These are phyloP conservation scores for Tetragonula carbonaria DNA, from an alignment of 2,888 invertebrate genomes.

Conservation along the genomic window DNA sequence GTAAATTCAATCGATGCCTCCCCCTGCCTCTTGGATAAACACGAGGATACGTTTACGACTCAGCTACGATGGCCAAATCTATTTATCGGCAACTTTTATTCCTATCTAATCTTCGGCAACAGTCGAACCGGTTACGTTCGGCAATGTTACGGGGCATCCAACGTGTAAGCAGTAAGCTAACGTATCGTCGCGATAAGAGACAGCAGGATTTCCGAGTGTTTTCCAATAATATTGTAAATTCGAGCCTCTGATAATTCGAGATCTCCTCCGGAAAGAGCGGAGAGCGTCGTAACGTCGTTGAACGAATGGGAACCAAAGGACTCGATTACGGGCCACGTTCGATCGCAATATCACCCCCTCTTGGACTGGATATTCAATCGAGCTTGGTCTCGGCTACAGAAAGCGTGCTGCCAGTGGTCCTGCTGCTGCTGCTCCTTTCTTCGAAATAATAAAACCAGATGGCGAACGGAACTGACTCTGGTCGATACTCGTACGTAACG, in stretches of 20 bases:
- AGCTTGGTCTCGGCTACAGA: slow-evolving; percentile 1
- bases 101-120: slow-evolving; percentile 35
- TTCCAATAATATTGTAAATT: slow-evolving; percentile 59
- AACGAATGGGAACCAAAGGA: slow-evolving; percentile 54
- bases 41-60: slow-evolving; percentile 76
- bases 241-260: slow-evolving; percentile 52
- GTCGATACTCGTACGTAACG: slow-evolving; percentile 5
- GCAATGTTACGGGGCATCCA: not conserved
- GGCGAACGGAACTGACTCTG: slow-evolving; percentile 20
- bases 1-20: slow-evolving; percentile 79
- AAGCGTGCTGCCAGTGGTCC: not conserved
- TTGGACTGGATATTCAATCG: slow-evolving; percentile 40
- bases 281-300: slow-evolving; percentile 25
- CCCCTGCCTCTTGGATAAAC: slow-evolving; percentile 68
- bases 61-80: slow-evolving; percentile 63
- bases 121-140: not conserved
- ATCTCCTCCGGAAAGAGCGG: slow-evolving; percentile 4
- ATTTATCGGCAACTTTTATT: slow-evolving; percentile 46
- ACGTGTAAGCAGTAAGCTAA: not conserved
- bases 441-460: slow-evolving; percentile 24
- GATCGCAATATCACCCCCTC: slow-evolving; percentile 40
- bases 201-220: slow-evolving; percentile 57
- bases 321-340: slow-evolving; percentile 47
- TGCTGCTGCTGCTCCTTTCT: not conserved
- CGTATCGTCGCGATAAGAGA: slow-evolving; percentile 40